These are phyloP conservation scores for Pyrochroa serraticornis DNA, from an alignment of 2,888 invertebrate genomes.

Conservation along the genomic window DNA sequence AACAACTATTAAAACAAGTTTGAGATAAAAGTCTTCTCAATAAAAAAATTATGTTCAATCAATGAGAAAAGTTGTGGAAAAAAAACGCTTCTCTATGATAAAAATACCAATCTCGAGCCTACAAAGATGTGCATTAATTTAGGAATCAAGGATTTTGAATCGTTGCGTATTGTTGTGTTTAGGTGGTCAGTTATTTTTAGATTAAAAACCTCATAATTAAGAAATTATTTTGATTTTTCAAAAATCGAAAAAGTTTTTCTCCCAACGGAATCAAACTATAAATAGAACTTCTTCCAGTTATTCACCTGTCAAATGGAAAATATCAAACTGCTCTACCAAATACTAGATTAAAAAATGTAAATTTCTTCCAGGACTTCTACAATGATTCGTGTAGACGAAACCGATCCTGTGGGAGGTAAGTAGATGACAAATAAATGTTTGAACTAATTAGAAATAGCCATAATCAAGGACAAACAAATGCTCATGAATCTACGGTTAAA, in stretches of 20 bases:
- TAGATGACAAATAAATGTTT: background rate
- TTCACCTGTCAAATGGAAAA: too few relatives aligned
- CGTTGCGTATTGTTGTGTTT: too few relatives aligned
- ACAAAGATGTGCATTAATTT: too few relatives aligned
- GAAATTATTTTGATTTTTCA: too few relatives aligned
- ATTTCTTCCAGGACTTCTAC: constrained; percentile 43
- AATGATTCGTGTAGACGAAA: constrained; percentile 91
- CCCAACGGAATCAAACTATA: too few relatives aligned
- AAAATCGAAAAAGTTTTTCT: too few relatives aligned
- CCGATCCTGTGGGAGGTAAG: constrained; percentile 89
- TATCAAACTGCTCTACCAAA: background rate
- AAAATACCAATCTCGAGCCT: background rate
- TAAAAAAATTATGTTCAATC: background rate
- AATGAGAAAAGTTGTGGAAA: background rate
- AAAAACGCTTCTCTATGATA: background rate
- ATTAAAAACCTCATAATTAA: too few relatives aligned
- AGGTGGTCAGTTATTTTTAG: too few relatives aligned
- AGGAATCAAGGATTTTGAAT: too few relatives aligned
- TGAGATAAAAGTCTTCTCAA: background rate
- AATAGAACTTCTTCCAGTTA: too few relatives aligned
- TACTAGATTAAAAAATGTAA: constrained; percentile 1
- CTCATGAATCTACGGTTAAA: too few relatives aligned
- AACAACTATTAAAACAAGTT: background rate
- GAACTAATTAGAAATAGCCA: background rate
- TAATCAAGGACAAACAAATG: background rate